Percentiles rank a stretch among this genome's conserved stretches.
These are phyloP conservation scores for Muscina levida DNA, from an alignment of 2,888 invertebrate species.

Conservation along the genomic window DNA sequence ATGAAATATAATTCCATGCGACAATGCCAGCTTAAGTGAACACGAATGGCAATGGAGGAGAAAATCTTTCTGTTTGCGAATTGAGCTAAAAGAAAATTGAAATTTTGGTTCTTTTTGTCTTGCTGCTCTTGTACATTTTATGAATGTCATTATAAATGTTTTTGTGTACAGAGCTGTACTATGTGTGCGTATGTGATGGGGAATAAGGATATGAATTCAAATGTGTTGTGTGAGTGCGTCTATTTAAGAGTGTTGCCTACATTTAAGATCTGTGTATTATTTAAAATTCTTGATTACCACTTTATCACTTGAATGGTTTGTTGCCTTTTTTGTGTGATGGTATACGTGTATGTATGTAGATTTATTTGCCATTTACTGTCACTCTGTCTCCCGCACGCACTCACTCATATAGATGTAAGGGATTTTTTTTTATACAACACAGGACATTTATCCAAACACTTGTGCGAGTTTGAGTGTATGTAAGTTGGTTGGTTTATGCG, in stretches of 20 bases:
- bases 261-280: conserved; percentile 49
- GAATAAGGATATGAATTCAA: too few species aligned
- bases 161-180: not conserved
- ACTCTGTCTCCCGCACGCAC: not conserved
- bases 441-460: too few species aligned
- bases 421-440: not conserved
- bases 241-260: conserved; percentile 34
- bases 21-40: not conserved
- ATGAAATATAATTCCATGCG: conserved; percentile 14
- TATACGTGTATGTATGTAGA: conserved; percentile 1
- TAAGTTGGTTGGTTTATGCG: not conserved
- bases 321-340: conserved; percentile 55
- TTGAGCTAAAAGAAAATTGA: conserved; percentile 19
- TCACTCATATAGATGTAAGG: not conserved
- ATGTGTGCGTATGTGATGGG: not conserved
- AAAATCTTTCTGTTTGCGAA: not conserved
- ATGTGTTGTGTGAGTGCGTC: conserved; percentile 41
- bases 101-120: conserved; percentile 1
- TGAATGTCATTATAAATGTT: conserved; percentile 22
- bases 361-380: too few species aligned
- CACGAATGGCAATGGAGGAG: not conserved
- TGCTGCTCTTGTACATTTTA: not conserved
- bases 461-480: not conserved
- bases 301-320: conserved; percentile 62
- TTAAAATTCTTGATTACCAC: conserved; percentile 62